phyloP scores from a whole-genome alignment of 2,888 invertebrate species.

The Andrena marginata region DNA sequence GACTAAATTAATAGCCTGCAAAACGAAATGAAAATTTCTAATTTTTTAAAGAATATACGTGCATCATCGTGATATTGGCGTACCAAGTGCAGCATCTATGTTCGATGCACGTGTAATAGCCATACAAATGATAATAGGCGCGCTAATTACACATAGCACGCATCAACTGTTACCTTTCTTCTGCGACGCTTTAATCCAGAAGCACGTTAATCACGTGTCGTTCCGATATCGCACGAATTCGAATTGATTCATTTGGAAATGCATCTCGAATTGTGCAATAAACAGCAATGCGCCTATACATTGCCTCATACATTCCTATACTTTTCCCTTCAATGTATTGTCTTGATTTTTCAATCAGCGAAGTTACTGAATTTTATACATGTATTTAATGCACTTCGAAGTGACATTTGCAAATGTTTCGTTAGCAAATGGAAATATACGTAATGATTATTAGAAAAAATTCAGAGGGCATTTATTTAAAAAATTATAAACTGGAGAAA shows the following conservation, averaged over 20 bases:
- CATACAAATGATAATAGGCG: slow-evolving; percentile 7
- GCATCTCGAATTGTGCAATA: no score
- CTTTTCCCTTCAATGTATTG: neutral
- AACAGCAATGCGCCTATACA: no score
- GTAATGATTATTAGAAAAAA: neutral
- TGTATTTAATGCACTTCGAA: neutral
- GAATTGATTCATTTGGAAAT: no score
- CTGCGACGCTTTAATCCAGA: neutral
- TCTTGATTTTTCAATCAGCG: neutral
- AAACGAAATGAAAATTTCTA: neutral
- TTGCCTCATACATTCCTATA: neutral
- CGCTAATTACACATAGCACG: slow-evolving; percentile 20
- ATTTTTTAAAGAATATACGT: neutral
- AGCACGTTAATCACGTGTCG: neutral
- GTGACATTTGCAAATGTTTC: neutral
- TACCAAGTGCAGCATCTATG: neutral
- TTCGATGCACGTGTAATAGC: neutral
- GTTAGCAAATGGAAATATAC: neutral
- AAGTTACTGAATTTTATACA: neutral
- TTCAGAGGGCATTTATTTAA: neutral
- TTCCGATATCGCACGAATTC: no score
- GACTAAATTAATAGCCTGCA: neutral
- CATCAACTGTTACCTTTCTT: slow-evolving; percentile 7
- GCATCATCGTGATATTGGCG: neutral
- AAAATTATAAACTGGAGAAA: neutral